Evolutionary conservation across 2,888 invertebrate species (phyloP).

Genomic region (Lumbricus terrestris): DNA sequence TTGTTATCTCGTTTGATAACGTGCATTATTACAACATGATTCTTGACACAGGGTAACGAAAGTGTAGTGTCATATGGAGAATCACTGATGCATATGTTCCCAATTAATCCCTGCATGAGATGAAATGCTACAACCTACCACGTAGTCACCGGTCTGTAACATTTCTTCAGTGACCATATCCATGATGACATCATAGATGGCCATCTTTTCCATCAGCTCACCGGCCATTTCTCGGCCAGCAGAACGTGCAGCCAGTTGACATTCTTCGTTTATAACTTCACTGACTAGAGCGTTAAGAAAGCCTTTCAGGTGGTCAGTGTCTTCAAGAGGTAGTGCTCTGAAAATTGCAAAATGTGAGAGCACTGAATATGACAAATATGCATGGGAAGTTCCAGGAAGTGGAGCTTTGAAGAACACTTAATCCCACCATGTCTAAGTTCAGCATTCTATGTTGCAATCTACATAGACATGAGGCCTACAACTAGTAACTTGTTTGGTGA

Average conservation of each 20-base stretch:
- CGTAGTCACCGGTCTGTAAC: neutral
- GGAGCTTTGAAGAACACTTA: neutral
- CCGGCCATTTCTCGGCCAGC: neutral
- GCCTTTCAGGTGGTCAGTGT: neutral
- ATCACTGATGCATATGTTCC: neutral
- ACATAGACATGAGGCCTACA: too few relatives aligned
- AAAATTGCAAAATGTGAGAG: neutral
- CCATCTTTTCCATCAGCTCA: neutral
- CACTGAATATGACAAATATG: neutral
- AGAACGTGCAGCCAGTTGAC: neutral
- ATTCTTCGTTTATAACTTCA: constrained; percentile 15
- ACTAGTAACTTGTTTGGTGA: neutral
- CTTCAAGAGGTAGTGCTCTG: neutral
- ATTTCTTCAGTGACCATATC: neutral
- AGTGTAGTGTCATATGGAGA: neutral
- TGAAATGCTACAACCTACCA: neutral
- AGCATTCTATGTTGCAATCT: neutral
- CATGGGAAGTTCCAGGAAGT: neutral
- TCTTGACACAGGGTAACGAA: neutral
- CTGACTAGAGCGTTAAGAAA: constrained; percentile 11
- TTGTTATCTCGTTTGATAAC: neutral
- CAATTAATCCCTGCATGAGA: neutral
- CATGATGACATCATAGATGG: constrained; percentile 4
- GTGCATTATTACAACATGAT: neutral
- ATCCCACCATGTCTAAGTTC: neutral